Evolutionary conservation across 2,113 vertebrate genomes (phyloP), one percentile per base, ranked within the genome.

Genomic region (Malurus cyaneus): DNA sequence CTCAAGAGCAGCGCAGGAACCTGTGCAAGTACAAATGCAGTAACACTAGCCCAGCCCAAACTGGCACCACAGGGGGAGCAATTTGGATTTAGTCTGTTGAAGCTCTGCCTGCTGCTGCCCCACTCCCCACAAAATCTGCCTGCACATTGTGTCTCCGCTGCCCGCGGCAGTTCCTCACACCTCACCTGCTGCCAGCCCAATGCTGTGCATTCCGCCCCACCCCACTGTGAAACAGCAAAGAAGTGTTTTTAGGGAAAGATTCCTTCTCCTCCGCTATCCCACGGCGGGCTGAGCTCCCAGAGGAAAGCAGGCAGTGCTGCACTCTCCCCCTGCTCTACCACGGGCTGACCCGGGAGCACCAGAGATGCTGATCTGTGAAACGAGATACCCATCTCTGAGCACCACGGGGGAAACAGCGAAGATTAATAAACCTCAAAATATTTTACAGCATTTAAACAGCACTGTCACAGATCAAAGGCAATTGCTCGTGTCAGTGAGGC

Each of bases 381-480:
- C 1, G 1, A 94, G 91, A 90, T 41, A 71, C 59, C 79, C 59
- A 26, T 77, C 52, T 70, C 79, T 34, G 67, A 92, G 86, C 76
- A 88, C 11, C 20, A 6, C 12, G 2, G 19, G 57, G 69, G 74
- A 94, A 88, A 81, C 54, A 69, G 74, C 32, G 36, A 66, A 95
- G 72, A 94, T 92, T 88, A 90, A 86, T 88, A 94, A 93, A 79
- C 67, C 80, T 88, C 86, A 77, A 88, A 90, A 88, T 53, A 76
- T 83, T 88, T 61, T 80, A 92, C 31, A 80, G 88, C 80, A 78
- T 92, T 95, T 90, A 86, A 93, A 73, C 65, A 94, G 80, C 14
- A 36, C 32, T 39, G 67, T 62, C 91, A 67, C 54, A 92, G 91
- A 95, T 88, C 88, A 90, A 96, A 94, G 60, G 50, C 62, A 50